Conservation (phyloP, 2,797 vertebrate species). For the Lerista edwardsae region DNA sequence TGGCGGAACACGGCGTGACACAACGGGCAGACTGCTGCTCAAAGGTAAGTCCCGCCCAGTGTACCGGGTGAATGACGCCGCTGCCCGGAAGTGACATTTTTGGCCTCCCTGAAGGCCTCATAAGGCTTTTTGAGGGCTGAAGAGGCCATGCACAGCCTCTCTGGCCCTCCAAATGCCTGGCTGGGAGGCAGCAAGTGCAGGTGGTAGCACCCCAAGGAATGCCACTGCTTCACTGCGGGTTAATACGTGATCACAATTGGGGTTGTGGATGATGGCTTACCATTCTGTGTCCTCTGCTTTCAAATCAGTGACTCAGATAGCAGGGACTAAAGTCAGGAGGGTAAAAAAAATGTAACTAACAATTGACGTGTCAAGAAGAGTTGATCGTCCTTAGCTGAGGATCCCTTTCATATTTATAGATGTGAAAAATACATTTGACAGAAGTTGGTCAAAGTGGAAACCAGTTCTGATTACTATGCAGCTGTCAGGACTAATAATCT, state of each 20-base stretch:
- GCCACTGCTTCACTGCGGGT: no score
- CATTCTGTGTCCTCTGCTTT: slow-evolving; percentile 8
- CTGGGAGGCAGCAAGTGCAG: no score
- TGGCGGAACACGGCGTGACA: no score
- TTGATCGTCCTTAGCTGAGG: neutral
- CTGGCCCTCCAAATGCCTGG: no score
- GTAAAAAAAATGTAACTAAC: neutral
- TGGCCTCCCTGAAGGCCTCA: no score
- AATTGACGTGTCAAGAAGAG: neutral
- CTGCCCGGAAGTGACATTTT: no score
- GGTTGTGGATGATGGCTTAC: neutral
- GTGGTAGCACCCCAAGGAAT: no score
- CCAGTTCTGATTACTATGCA: slow-evolving; percentile 12
- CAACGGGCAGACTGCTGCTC: no score
- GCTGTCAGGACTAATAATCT: slow-evolving; percentile 1
- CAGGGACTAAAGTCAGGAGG: slow-evolving; percentile 5
- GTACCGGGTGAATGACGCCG: no score
- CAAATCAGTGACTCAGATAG: neutral
- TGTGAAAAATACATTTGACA: slow-evolving; percentile 39
- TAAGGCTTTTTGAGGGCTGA: no score
- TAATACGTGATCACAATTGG: neutral
- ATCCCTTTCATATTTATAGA: neutral
- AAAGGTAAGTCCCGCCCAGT: no score
- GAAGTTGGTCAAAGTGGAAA: slow-evolving; percentile 38
- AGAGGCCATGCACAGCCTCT: no score